Evolutionary conservation across 1,140 invertebrate species (phyloP).

Genomic region (Neelides sp.): DNA sequence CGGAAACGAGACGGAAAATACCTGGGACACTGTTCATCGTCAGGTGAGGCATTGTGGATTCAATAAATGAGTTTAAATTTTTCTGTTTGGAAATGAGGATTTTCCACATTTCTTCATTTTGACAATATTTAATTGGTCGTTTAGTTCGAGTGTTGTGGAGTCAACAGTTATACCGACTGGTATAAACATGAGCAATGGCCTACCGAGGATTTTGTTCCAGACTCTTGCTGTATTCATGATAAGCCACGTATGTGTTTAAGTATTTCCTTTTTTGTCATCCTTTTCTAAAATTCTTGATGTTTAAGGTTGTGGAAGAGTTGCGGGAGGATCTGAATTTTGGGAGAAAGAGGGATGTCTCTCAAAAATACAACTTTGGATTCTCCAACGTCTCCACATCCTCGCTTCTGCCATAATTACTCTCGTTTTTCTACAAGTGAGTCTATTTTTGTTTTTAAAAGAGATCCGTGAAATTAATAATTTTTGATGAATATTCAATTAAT

Average conservation of each 20-base stretch:
- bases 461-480: background rate
- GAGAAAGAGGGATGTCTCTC: constrained; percentile 32
- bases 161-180: constrained; percentile 68
- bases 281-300: background rate
- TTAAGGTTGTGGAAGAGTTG: no score
- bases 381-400: constrained; percentile 35
- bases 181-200: constrained; percentile 66
- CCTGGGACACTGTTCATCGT: constrained; percentile 61
- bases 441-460: background rate
- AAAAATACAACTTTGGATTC: constrained; percentile 33
- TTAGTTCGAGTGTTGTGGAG: constrained; percentile 74
- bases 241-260: background rate
- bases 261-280: background rate
- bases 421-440: constrained; percentile 35
- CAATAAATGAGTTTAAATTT: background rate
- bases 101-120: background rate
- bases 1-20: constrained; percentile 38
- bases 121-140: background rate
- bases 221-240: constrained; percentile 58
- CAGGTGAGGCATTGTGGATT: constrained; percentile 41
- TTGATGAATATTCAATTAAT: no score
- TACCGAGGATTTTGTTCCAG: constrained; percentile 55
- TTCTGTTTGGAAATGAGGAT: background rate
- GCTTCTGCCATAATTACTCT: constrained; percentile 33
- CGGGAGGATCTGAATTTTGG: no score